phyloP scores from a whole-genome alignment of 2,797 vertebrate species.

The Miichthys miiuy region DNA sequence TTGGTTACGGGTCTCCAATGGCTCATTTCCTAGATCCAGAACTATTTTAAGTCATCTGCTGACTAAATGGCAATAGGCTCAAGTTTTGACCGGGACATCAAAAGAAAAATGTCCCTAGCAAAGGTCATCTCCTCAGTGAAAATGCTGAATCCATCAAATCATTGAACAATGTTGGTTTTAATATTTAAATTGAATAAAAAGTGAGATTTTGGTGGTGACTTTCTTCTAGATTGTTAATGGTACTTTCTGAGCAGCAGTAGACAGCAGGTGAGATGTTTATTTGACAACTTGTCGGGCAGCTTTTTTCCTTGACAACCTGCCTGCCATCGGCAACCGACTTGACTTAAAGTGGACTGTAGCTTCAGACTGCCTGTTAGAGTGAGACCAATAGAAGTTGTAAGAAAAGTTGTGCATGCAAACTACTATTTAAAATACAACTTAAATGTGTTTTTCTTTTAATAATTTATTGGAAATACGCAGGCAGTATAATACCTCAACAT shows the following conservation, averaged over 20 bases:
- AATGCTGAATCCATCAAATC: background rate
- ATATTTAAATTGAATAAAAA: background rate
- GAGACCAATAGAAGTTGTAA: background rate
- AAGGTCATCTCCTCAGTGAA: background rate
- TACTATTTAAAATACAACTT: background rate
- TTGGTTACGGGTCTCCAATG: background rate
- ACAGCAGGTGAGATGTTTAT: constrained; percentile 35
- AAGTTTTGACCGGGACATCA: background rate
- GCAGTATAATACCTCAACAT: background rate
- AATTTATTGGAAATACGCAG: background rate
- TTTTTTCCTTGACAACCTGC: constrained; percentile 28
- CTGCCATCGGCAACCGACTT: background rate
- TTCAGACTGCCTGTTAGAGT: background rate
- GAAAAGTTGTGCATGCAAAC: background rate
- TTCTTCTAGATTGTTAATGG: background rate
- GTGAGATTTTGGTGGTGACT: background rate
- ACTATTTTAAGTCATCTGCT: background rate
- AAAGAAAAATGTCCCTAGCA: background rate
- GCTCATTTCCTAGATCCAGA: background rate
- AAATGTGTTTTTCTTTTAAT: background rate
- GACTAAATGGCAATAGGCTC: background rate
- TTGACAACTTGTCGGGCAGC: constrained; percentile 34
- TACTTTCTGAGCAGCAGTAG: background rate
- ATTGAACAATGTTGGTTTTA: background rate
- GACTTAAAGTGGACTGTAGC: background rate